Evolutionary conservation across 2,797 vertebrate genomes (phyloP), one percentile per base, ranked within the genome.

Genomic region (Xiphorhynchus erythropygius): DNA sequence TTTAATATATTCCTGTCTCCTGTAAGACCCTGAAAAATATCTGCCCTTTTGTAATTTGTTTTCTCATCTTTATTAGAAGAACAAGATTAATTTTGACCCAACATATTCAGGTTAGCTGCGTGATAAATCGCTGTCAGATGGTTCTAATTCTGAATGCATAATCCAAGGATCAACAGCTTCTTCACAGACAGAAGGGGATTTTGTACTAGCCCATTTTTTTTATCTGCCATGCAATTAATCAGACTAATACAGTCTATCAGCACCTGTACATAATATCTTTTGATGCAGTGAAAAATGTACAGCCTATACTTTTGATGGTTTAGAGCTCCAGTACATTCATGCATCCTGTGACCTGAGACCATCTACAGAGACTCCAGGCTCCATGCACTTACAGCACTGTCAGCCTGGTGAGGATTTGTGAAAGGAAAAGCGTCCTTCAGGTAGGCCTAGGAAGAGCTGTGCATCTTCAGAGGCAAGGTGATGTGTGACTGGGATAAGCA

Each of bases 101-200:
- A 23, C 8, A 12, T 42, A 47, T 42, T 85, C 32, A 86, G 49
- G 75, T 80, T 44, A 87, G 53, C 30, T 30, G 18, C 62, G 62
- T 94, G 57, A 94, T 10, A 57, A 94, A 73, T 27, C 52, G 57
- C 56, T 62, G 27, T 80, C 76, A 78, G 53, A 47, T 10, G 18
- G 33, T 62, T 88, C 11, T 57, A 75, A 68, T 64, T 94, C 68
- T 71, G 84, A 57, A 87, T 37, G 35, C 19, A 25, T 5, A 32
- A 83, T 64, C 28, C 41, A 78, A 89, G 56, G 57, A 62, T 60
- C 70, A 91, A 67, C 37, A 80, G 18, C 67, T 84, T 70, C 52
- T 64, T 67, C 37, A 92, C 1, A 84, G 64, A 52, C 23, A 56
- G 56, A 15, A 32, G 44, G 41, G 70, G 74, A 59, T 81, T 75